Conservation (phyloP, 2,888 invertebrate genomes). For the Polydrusus pterygomalis region DNA sequence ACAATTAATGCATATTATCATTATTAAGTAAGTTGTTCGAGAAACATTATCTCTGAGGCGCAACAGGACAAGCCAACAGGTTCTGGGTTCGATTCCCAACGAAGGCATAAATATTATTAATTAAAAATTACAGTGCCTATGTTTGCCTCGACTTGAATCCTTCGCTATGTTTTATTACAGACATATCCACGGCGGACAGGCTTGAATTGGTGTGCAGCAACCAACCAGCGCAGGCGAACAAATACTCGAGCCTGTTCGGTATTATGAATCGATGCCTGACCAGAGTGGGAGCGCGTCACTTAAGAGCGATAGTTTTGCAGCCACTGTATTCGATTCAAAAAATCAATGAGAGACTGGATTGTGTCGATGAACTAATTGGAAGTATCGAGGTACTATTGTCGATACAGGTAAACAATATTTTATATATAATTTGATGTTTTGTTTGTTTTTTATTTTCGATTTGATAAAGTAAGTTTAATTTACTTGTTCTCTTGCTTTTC, state of each 20-base stretch:
- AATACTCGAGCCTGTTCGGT: constrained; percentile 77
- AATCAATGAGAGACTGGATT: constrained; percentile 82
- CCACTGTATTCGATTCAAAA: constrained; percentile 82
- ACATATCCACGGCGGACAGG: constrained; percentile 86
- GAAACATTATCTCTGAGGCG: no score
- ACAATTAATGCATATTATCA: no score
- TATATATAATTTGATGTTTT: no score
- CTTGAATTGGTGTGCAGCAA: constrained; percentile 80
- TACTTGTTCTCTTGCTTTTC: no score
- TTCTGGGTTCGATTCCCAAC: not conserved
- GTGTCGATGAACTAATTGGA: constrained; percentile 84
- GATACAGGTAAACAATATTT: constrained; percentile 71
- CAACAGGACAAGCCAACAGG: no score
- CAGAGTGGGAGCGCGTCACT: constrained; percentile 82
- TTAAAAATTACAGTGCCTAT: no score
- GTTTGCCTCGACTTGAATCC: no score
- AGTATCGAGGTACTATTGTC: constrained; percentile 79
- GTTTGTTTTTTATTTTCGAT: no score
- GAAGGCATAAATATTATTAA: no score
- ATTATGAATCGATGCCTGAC: constrained; percentile 83
- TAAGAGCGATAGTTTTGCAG: constrained; percentile 88
- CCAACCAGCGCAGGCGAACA: constrained; percentile 69
- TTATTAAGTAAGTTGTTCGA: no score
- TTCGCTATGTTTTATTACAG: constrained; percentile 71
- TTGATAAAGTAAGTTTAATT: no score